Evolutionary conservation across 2,113 vertebrate genomes (phyloP).

Genomic region (Oreochromis niloticus): DNA sequence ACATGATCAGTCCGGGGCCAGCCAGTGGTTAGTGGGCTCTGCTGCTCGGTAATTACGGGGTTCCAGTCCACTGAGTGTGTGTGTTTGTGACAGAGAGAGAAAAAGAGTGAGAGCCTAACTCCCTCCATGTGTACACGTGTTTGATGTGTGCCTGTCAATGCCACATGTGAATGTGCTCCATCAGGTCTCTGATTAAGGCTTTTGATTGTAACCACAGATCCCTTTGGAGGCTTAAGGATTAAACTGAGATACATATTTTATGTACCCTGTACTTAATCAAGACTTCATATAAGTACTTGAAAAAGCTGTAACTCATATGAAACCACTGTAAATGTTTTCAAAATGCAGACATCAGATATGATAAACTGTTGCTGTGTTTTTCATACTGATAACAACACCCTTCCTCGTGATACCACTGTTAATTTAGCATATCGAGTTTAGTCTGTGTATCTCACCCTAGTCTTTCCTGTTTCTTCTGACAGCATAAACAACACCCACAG

Average conservation of each 20-base stretch:
- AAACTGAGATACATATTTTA: background rate
- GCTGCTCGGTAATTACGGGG: constrained; percentile 53
- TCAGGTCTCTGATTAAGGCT: background rate
- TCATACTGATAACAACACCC: background rate
- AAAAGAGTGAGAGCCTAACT: background rate
- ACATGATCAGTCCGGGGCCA: constrained; percentile 27
- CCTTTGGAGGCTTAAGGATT: background rate
- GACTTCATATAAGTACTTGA: background rate
- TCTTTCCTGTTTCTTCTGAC: background rate
- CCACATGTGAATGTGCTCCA: constrained; percentile 4
- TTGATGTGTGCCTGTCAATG: background rate
- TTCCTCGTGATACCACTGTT: background rate
- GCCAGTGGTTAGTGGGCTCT: constrained; percentile 43
- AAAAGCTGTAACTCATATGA: background rate
- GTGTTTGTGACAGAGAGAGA: background rate
- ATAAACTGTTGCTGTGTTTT: background rate
- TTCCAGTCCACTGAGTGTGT: constrained; percentile 17
- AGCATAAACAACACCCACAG: background rate
- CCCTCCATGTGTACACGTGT: background rate
- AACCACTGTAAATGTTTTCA: background rate
- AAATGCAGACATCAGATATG: background rate
- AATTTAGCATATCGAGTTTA: background rate
- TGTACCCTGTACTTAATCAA: background rate
- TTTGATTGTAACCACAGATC: background rate
- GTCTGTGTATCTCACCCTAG: background rate